A percentile compares a stretch with the other conserved stretches of the same genome.
Evolutionary conservation across 2,113 vertebrate species (phyloP).

Genomic region (Rynchops niger): DNA sequence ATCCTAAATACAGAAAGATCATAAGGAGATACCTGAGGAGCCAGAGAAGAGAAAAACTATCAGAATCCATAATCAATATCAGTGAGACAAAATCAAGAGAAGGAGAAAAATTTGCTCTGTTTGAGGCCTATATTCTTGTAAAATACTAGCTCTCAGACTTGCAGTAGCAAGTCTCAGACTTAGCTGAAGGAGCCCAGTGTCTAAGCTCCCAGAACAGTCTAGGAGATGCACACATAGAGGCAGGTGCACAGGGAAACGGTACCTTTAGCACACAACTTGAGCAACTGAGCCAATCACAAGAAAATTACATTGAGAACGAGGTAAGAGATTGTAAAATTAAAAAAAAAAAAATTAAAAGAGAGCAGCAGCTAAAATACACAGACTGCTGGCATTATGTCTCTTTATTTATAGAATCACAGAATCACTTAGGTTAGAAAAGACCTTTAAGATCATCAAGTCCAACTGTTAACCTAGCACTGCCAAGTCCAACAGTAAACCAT

Average conservation of each 20-base stretch:
- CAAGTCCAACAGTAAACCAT: too few species aligned
- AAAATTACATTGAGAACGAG: background rate
- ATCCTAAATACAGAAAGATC: background rate
- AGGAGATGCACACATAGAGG: background rate
- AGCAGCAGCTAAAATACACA: background rate
- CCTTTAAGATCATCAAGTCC: too few species aligned
- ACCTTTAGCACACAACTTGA: background rate
- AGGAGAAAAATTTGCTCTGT: background rate
- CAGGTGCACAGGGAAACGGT: background rate
- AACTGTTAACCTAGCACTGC: too few species aligned
- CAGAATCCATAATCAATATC: background rate
- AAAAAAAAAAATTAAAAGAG: too few species aligned
- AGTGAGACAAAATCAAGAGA: background rate
- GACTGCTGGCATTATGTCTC: background rate
- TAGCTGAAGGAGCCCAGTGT: background rate
- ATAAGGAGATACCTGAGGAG: background rate
- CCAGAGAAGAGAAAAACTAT: background rate
- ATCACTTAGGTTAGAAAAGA: too few species aligned
- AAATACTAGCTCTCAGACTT: background rate
- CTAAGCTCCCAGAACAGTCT: background rate
- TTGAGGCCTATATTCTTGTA: background rate
- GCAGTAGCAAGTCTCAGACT: background rate
- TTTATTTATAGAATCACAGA: background rate
- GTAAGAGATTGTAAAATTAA: background rate
- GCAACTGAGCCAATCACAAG: background rate